Base-by-base conservation (phyloP, 2,797 vertebrate species). In the Oreochromis mossambicus region DNA sequence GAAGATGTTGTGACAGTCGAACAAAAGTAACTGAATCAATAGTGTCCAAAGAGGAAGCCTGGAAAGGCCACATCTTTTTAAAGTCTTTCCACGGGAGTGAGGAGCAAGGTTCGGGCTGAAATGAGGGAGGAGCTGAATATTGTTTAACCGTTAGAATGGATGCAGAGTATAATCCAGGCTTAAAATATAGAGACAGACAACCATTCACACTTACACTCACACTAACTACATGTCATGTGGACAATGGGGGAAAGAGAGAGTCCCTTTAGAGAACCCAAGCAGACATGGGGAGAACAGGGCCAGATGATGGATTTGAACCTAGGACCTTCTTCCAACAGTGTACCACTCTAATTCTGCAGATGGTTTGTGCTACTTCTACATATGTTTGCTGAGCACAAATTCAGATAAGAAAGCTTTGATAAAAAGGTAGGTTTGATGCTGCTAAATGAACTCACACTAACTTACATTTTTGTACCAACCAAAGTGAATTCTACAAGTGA, bases 91-190 rank as follows among this genome's bases (percentile, higher is more conserved):
- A 66, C 0, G 0, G n/a, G 36, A 41, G 12, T 5, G 8, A 68
- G 0, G 36, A 41, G 12, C 34, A 24, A 68, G 36, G 63, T 21
- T 68, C 1, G 0, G 63, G 36, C 0, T 0, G 0, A 41, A 38
- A 66, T 66, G 34, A 66, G 10, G 19, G 12, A 41, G 61, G n/a
- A 38, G 36, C 61, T 66, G 2, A 43, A 68, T 43, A 15, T 24
- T 15, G 8, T 15, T 68, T 58, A 58, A 32, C 56, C 0, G 5
- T 58, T 58, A 58, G 6, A 58, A 9, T 32, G 55, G 4, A 2
- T 8, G 24, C 2, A 1, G 26, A 29, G 55, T 10, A 58, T 58
- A 58, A 58, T 58, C 14, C 55, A 58, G 55, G 55, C 55, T 19
- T 61, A 61, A 61, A 19, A 61, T 9, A 19, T 4, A 61, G 2